These are phyloP conservation scores for Struthidea cinerea DNA, from an alignment of 2,113 vertebrate genomes.

Conservation along the genomic window DNA sequence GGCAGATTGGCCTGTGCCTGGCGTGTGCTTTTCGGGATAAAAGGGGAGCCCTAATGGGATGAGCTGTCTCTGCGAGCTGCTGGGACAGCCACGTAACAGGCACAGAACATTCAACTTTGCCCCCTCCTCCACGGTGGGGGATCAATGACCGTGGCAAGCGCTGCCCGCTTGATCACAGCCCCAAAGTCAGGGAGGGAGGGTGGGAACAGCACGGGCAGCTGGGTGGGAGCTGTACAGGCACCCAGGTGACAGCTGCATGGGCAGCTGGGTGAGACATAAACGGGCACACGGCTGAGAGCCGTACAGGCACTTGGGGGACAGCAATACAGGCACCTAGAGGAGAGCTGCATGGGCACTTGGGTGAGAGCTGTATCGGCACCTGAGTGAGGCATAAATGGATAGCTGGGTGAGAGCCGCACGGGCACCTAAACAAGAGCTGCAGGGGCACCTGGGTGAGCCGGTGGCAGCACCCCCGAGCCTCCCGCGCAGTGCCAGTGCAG, in stretches of 20 bases:
- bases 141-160: not conserved
- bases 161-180: not conserved
- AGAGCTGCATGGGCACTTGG: rapidly evolving
- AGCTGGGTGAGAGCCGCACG: rapidly evolving
- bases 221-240: not conserved
- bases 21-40: not conserved
- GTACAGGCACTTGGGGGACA: rapidly evolving
- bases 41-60: conserved; percentile 16
- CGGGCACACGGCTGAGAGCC: rapidly evolving
- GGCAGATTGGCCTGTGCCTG: conserved; percentile 33
- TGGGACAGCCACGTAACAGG: not conserved
- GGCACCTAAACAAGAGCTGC: not conserved
- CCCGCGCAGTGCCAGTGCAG: rapidly evolving
- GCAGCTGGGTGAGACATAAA: not conserved
- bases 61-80: not conserved
- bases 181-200: not conserved
- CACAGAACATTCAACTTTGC: conserved; percentile 16
- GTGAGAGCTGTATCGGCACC: too few species aligned
- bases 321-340: rapidly evolving
- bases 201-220: rapidly evolving
- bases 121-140: not conserved
- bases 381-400: rapidly evolving
- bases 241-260: not conserved
- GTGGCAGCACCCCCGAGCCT: not conserved
- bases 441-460: rapidly evolving